Conservation (phyloP, 2,113 vertebrate species). For the Taxidea taxus region DNA sequence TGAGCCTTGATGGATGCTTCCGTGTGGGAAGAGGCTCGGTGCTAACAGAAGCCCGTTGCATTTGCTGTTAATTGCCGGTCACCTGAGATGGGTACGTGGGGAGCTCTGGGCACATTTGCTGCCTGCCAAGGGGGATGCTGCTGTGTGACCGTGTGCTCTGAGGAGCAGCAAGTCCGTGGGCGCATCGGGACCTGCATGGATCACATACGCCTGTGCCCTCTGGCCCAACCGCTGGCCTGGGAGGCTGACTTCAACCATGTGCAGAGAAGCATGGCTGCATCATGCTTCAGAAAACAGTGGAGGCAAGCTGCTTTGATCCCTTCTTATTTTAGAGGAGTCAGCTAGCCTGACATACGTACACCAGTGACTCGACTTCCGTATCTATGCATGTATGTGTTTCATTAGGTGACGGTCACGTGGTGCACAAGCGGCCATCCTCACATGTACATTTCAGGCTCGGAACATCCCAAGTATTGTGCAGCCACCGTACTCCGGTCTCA, state of each 20-base stretch:
- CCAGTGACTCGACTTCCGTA: not conserved
- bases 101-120: not conserved
- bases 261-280: not conserved
- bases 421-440: not conserved
- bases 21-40: not conserved
- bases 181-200: not conserved
- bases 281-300: not conserved
- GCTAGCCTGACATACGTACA: not conserved
- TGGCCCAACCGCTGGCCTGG: not conserved
- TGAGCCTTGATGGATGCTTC: not conserved
- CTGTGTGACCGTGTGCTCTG: rapidly evolving
- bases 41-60: not conserved
- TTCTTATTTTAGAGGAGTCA: not conserved
- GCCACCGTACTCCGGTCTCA: not conserved
- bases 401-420: not conserved
- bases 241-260: conserved; percentile 26
- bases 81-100: not conserved
- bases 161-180: not conserved
- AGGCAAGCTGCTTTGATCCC: not conserved
- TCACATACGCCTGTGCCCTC: not conserved
- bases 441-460: not conserved
- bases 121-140: not conserved
- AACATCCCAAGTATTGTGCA: not conserved
- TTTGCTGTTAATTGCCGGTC: not conserved
- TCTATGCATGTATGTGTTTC: not conserved